Evolutionary conservation across 2,797 vertebrate species (phyloP), one percentile per base, ranked within the genome.

Genomic region (Neomorphus geoffroyi): DNA sequence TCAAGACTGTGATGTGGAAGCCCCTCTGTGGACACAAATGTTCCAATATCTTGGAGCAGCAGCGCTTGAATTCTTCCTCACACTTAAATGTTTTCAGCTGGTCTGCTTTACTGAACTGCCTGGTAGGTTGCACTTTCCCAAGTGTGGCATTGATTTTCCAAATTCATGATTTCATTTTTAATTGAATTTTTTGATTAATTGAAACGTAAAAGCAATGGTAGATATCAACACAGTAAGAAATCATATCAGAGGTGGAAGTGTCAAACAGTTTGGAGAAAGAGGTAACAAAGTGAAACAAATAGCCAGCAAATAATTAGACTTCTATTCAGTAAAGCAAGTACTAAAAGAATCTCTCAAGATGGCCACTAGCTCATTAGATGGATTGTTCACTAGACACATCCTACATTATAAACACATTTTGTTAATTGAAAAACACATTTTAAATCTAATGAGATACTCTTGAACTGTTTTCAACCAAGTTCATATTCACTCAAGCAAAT

Each of bases 341-440:
- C 81, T 67, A 71, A 81, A 87, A 90, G 50, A 77, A 60, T 51
- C 22, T 73, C 57, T 86, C 53, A 92, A 48, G 66, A 91, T 60
- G 67, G 39, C 16, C 45, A 86, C 56, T 28, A 81, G 41, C 19
- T 92, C 66, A 80, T 86, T 90, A 95, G 66, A 91, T 27, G 66
- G 45, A 88, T 60, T 51, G 53, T 74, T 94, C 90, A 86, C 65
- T 80, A 82, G 90, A 54, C 48, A 86, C 48, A 92, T 92, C 70
- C 70, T 82, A 92, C 73, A 94, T 93, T 94, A 89, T 73, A 89
- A 93, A 92, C 64, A 80, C 57, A 92, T 91, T 95, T 72, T 92
- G 65, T 79, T 95, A 94, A 95, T 91, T 86, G 85, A 86, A 90
- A 93, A 81, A 18, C 57, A 78, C 67, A 78, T 88, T 93, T 92